Base-by-base conservation (phyloP, 2,113 vertebrate species). In the Polyodon spathula region DNA sequence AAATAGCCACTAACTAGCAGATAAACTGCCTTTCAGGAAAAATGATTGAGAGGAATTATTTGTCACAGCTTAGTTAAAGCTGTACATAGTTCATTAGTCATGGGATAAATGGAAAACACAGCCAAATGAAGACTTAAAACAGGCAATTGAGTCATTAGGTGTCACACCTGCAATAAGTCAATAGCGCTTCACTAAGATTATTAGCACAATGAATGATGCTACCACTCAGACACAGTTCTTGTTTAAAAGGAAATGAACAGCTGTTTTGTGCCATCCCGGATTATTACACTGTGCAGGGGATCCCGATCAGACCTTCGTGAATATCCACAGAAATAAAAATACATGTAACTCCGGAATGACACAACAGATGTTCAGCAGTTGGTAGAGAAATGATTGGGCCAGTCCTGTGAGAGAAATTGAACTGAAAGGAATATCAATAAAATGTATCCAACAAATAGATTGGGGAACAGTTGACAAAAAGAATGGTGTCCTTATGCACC, bases 91-190 rank as follows among this genome's bases (percentile, higher is more conserved):
- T 27, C 27, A 27, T 27, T 27, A 27, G 27, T 27, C 27, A 27
- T 27, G 27, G 27, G 27, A 27, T 27, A 27, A 10, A 42, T 27
- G n/a, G 37, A 16, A 6, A 48, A 6, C 48, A 1, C 48, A n/a
- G 14, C 2, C 12, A n/a, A 50, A 50, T n/a, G 15, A 6, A 6
- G 48, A 11, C 12, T 50, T 6, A 50, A 1, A 8, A 50, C 48
- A 50, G 14, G 48, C 48, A 50, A 63, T 1, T 73, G 62, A 72
- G 61, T 70, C 60, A 77, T 75, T 79, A 74, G 5, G 65, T 37
- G 52, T 64, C 61, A 73, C 71, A 78, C 80, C 68, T 82, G 72
- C 65, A 64, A 68, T 66, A 64, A 63, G 11, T 0, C 8, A 75
- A 70, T 70, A 60, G 50, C 6, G 0, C 37, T 57, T 77, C 75